A percentile compares a stretch with the other conserved stretches of the same genome.
Conservation (phyloP, 2,888 invertebrate species). For the Chalcis sispes region DNA sequence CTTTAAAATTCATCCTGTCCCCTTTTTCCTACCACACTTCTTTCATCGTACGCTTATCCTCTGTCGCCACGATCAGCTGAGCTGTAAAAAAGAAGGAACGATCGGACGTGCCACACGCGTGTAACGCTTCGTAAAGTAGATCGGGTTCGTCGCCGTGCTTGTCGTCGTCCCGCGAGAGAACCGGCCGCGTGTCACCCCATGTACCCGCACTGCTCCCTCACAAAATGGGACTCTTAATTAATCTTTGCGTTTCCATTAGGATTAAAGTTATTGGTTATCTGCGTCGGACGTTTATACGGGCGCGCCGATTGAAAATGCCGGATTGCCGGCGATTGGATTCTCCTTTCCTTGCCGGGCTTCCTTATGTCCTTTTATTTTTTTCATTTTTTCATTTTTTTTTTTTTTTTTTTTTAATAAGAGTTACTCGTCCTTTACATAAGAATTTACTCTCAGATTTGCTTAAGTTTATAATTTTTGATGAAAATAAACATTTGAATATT, state of each 20-base stretch:
- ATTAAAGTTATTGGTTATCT: slow-evolving; percentile 67
- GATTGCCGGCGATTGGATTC: slow-evolving; percentile 29
- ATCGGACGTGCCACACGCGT: background rate
- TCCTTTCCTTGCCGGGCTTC: slow-evolving; percentile 14
- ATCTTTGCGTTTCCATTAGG: slow-evolving; percentile 72
- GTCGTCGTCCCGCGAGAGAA: slow-evolving; percentile 59
- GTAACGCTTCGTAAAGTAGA: no score
- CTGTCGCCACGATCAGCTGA: slow-evolving; percentile 20
- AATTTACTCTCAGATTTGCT: no score
- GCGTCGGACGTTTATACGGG: slow-evolving; percentile 50
- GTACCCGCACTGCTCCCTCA: slow-evolving; percentile 56
- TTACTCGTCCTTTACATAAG: no score
- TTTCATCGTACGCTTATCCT: no score
- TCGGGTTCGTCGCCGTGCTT: slow-evolving; percentile 32
- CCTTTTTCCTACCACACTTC: no score
- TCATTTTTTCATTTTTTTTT: background rate
- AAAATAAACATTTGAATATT: no score
- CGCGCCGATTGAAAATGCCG: slow-evolving; percentile 21
- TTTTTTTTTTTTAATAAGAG: no score
- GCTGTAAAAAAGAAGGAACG: slow-evolving; percentile 15
- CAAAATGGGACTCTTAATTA: slow-evolving; percentile 71
- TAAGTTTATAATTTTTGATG: no score
- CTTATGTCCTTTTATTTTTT: background rate
- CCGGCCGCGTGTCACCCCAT: slow-evolving; percentile 34
- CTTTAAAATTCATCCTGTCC: no score